phyloP scores from a whole-genome alignment of 2,888 invertebrate genomes.

The Lasioglossum zephyrum region DNA sequence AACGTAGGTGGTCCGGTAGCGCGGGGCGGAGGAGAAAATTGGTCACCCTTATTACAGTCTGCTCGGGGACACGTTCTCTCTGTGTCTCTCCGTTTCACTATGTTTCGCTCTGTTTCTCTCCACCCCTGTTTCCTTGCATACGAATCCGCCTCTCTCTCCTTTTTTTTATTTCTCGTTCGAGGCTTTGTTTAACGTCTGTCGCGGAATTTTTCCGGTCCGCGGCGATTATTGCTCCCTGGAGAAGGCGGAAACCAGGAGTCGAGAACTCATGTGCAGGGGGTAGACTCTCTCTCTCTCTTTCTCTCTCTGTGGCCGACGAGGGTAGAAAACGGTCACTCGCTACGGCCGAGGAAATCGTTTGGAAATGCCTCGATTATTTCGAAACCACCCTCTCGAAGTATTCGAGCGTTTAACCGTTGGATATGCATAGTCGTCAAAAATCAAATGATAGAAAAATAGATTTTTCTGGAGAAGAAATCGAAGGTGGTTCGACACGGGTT shows the following conservation, averaged over 20 bases:
- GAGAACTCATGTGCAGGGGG: constrained; percentile 31
- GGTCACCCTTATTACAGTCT: constrained; percentile 77
- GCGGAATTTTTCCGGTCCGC: constrained; percentile 80
- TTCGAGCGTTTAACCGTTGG: not conserved
- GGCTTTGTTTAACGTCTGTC: constrained; percentile 83
- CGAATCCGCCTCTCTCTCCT: constrained; percentile 21
- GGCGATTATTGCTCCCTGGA: constrained; percentile 81
- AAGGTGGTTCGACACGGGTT: not conserved
- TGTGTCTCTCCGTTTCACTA: constrained; percentile 17
- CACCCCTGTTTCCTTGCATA: constrained; percentile 10
- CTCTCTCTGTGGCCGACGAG: not conserved
- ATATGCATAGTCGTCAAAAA: too few species aligned
- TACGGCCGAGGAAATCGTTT: constrained; percentile 39
- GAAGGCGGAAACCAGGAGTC: constrained; percentile 69
- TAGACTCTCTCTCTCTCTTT: not conserved
- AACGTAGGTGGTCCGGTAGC: constrained; percentile 65
- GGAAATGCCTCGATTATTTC: constrained; percentile 37
- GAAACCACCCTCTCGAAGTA: not conserved
- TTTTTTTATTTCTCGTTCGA: constrained; percentile 67
- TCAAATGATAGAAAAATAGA: too few species aligned
- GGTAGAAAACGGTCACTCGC: constrained; percentile 15
- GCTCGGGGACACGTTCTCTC: constrained; percentile 58
- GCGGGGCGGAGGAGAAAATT: constrained; percentile 55
- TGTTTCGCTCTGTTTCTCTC: constrained; percentile 21
- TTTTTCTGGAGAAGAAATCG: not conserved